Evolutionary conservation across 2,888 invertebrate genomes (phyloP).

Genomic region (Xanthia togata): DNA sequence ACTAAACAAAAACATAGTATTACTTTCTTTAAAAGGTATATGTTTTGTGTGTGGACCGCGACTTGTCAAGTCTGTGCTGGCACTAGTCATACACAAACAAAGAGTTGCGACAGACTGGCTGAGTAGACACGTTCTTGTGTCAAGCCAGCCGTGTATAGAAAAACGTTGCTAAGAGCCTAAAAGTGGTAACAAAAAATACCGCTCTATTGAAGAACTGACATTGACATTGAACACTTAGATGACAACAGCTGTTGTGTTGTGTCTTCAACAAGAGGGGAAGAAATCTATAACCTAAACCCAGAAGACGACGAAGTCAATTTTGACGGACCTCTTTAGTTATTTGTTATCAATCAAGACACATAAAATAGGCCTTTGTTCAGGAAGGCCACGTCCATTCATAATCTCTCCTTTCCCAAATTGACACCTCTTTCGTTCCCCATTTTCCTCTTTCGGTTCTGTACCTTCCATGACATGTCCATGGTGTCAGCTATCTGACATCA

Average conservation of each 20-base stretch:
- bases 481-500: neutral
- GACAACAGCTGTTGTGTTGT: neutral
- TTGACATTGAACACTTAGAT: no score
- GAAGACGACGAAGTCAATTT: neutral
- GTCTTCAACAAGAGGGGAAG: neutral
- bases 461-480: neutral
- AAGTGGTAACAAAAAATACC: neutral
- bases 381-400: neutral
- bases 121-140: neutral
- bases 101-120: slow-evolving; percentile 20
- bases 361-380: neutral
- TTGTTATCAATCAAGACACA: neutral
- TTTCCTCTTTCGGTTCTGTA: neutral
- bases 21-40: slow-evolving; percentile 68
- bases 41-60: slow-evolving; percentile 50
- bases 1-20: slow-evolving; percentile 63
- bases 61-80: slow-evolving; percentile 24
- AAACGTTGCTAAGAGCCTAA: neutral
- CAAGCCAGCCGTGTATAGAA: neutral
- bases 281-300: neutral
- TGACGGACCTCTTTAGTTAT: neutral
- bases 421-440: neutral
- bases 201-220: neutral
- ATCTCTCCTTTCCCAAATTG: neutral
- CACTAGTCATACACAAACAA: slow-evolving; percentile 40